Percentiles rank a stretch among this genome's conserved stretches.
phyloP scores from a whole-genome alignment of 2,888 invertebrate species.

The Tridacna crocea region DNA sequence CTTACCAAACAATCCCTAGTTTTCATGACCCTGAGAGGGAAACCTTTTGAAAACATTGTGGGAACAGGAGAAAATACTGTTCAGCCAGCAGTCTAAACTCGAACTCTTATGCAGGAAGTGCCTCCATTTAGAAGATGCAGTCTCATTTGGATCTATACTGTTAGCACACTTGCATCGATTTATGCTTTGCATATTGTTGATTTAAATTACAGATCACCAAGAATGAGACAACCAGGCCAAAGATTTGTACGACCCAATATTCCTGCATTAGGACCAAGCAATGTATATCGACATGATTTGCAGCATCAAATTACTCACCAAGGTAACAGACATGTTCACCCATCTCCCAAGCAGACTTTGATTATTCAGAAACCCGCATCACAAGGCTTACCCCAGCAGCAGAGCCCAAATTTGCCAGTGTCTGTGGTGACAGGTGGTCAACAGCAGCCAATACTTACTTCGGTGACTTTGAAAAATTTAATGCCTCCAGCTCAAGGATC shows the following conservation, averaged over 20 bases:
- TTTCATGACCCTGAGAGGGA: too few relatives aligned
- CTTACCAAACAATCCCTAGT: too few relatives aligned
- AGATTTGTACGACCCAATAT: background rate
- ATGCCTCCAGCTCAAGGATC: constrained; percentile 49
- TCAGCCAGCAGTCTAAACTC: too few relatives aligned
- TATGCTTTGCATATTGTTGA: too few relatives aligned
- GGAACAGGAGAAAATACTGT: too few relatives aligned
- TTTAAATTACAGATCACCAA: background rate
- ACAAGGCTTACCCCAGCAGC: background rate
- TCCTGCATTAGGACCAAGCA: constrained; percentile 4
- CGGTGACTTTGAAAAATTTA: constrained; percentile 40
- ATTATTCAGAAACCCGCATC: constrained; percentile 2
- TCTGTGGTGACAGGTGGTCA: background rate
- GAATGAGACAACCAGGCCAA: background rate
- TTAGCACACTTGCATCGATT: too few relatives aligned
- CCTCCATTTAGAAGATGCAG: too few relatives aligned
- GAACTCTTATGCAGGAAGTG: too few relatives aligned
- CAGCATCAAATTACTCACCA: constrained; percentile 3
- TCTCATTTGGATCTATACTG: too few relatives aligned
- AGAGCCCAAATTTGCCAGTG: background rate
- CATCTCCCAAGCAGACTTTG: background rate
- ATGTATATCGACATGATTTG: background rate
- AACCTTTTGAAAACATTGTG: too few relatives aligned
- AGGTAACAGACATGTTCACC: constrained; percentile 1
- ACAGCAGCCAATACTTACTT: constrained; percentile 1